Conservation (phyloP, 2,113 vertebrate species). For the Struthio camelus region DNA sequence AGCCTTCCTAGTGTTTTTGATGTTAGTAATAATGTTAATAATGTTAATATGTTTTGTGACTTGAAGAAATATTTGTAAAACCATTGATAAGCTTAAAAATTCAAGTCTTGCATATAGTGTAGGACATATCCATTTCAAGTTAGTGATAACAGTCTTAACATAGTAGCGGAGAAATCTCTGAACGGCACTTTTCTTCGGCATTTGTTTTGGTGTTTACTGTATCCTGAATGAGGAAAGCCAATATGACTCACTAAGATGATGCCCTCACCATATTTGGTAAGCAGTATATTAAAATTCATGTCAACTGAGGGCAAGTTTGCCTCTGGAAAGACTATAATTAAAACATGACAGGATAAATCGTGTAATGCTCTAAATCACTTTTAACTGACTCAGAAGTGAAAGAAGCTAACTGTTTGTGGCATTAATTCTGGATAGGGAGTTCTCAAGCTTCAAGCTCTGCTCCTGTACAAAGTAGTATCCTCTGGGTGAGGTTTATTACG, state of each 20-base stretch:
- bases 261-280: conserved; percentile 14
- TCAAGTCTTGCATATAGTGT: background rate
- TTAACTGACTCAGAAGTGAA: background rate
- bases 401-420: background rate
- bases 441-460: background rate
- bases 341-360: conserved; percentile 56
- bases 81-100: background rate
- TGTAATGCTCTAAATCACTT: conserved; percentile 50
- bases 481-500: background rate
- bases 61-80: background rate
- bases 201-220: background rate
- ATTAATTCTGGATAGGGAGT: background rate
- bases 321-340: conserved; percentile 43
- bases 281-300: conserved; percentile 49
- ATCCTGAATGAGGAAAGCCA: background rate
- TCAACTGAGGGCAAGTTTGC: conserved; percentile 45
- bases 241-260: background rate
- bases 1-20: background rate
- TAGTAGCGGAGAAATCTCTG: background rate
- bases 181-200: background rate
- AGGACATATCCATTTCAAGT: background rate
- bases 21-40: background rate
- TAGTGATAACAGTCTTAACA: background rate
- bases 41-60: background rate
- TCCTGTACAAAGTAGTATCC: background rate